A percentile compares a stretch with the other conserved stretches of the same genome.
These are phyloP conservation scores for Apodemia duryi DNA, from an alignment of 2,888 invertebrate genomes.

Conservation along the genomic window DNA sequence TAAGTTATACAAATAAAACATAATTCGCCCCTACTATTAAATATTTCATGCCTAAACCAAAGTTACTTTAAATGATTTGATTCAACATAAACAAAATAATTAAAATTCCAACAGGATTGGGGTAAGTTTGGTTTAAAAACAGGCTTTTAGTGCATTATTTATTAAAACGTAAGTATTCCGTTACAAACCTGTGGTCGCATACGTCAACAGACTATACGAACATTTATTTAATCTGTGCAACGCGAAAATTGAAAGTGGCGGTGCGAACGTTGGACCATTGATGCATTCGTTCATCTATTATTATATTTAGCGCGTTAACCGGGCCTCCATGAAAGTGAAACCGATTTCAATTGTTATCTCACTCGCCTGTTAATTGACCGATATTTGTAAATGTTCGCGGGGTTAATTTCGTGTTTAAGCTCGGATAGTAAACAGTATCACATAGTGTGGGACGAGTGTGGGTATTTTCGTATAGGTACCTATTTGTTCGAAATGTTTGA, in stretches of 20 bases:
- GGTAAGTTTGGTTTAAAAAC: slow-evolving; percentile 11
- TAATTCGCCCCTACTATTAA: neutral
- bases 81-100: slow-evolving; percentile 1
- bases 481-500: slow-evolving; percentile 14
- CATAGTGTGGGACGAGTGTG: neutral
- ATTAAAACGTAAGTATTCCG: slow-evolving; percentile 33
- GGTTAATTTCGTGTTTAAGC: slow-evolving; percentile 53
- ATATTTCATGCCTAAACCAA: slow-evolving; percentile 25
- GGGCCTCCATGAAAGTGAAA: slow-evolving; percentile 66
- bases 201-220: slow-evolving; percentile 30
- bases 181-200: slow-evolving; percentile 31
- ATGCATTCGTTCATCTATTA: slow-evolving; percentile 69
- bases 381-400: slow-evolving; percentile 66
- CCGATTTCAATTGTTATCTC: slow-evolving; percentile 73
- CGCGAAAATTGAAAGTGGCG: slow-evolving; percentile 66
- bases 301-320: slow-evolving; percentile 71
- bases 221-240: slow-evolving; percentile 36
- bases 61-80: slow-evolving; percentile 22
- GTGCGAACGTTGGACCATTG: slow-evolving; percentile 61
- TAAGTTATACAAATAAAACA: no score
- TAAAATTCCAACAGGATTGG: slow-evolving; percentile 4
- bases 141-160: slow-evolving; percentile 34
- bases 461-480: slow-evolving; percentile 2
- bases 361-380: slow-evolving; percentile 57
- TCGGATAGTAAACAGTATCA: neutral